Evolutionary conservation across 2,797 vertebrate genomes (phyloP), one percentile per base, ranked within the genome.

Genomic region (Champsocephalus esox): DNA sequence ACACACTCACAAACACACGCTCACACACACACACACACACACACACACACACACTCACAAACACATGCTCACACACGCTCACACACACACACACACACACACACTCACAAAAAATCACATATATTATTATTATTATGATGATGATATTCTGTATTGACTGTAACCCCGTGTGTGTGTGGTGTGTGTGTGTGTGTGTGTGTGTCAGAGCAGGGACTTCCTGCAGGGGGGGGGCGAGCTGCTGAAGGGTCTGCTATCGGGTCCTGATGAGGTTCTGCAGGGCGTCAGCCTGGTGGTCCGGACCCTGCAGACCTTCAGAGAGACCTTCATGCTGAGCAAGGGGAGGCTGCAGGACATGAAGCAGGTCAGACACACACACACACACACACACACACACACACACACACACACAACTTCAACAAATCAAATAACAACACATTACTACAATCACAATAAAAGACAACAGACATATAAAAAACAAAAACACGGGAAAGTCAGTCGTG

Each of bases 131-230:
- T 28, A 28, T 28, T 28, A 28, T 28, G 4, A 28, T 28, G 3
- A 28, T 28, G 28, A 28, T 28, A 28, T 38, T 38, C 34, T 38
- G 7, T 38, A 2, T 38, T 38, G 34, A 38, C 34, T 8, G 2
- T 38, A 38, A 38, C 5, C 34, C 0, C 3, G 2, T 24, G 24
- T 24, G 24, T 21, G 21, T 21, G 21, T 19, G n/a, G 19, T 19
- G 19, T 3, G 14, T 34, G 38, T 57, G 3, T n/a, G 21, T 21
- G 21, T 19, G 19, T 19, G 19, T 3, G 14, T 34, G 38, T 57
- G 3, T n/a, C 56, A 96, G 96, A 95, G 94, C 0, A 87, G 88
- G 1, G 75, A 43, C 3, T 95, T 89, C 86, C 91, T 97, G 89
- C 79, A 73, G 68, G 92, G 94, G 0, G 88, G 95, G 0, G 91